Percentiles rank a stretch among this genome's conserved stretches.
These are phyloP conservation scores for Drosophila vallismaia DNA, from an alignment of 2,888 invertebrate species.

Conservation along the genomic window DNA sequence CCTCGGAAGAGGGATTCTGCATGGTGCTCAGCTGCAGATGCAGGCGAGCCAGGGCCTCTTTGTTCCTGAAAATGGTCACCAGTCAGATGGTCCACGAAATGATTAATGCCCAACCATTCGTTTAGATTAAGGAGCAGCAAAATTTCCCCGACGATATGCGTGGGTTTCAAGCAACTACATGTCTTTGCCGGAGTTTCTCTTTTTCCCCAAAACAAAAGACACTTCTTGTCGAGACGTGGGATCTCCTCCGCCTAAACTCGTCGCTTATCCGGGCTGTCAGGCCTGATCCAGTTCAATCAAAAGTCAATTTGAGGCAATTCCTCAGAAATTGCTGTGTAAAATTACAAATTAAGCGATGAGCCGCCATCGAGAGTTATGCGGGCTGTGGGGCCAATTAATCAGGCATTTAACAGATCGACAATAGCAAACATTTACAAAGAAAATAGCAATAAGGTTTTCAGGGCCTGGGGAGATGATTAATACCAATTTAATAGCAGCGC, in stretches of 20 bases:
- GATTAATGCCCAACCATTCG: slow-evolving; percentile 64
- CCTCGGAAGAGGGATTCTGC: slow-evolving; percentile 35
- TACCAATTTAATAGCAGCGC: slow-evolving; percentile 65
- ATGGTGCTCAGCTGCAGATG: slow-evolving; percentile 50
- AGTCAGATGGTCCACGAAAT: slow-evolving; percentile 39
- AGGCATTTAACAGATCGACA: slow-evolving; percentile 76
- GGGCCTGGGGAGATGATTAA: slow-evolving; percentile 59
- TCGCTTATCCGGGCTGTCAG: slow-evolving; percentile 60
- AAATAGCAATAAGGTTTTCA: neutral
- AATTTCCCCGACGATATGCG: slow-evolving; percentile 53
- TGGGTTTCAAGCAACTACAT: slow-evolving; percentile 75
- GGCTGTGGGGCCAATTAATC: slow-evolving; percentile 70
- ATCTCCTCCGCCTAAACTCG: slow-evolving; percentile 36
- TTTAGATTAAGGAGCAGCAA: slow-evolving; percentile 63
- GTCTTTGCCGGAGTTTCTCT: slow-evolving; percentile 36
- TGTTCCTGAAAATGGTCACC: slow-evolving; percentile 53
- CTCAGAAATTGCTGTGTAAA: slow-evolving; percentile 67
- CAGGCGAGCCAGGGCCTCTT: slow-evolving; percentile 57
- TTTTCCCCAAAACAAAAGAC: slow-evolving; percentile 40
- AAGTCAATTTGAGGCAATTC: slow-evolving; percentile 63
- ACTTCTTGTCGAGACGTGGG: slow-evolving; percentile 25
- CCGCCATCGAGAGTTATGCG: slow-evolving; percentile 55
- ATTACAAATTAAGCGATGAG: slow-evolving; percentile 69
- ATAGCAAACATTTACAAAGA: slow-evolving; percentile 24
- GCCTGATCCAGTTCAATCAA: slow-evolving; percentile 67